Base-by-base conservation (phyloP, 2,113 vertebrate genomes). In the Pardalotus punctatus region DNA sequence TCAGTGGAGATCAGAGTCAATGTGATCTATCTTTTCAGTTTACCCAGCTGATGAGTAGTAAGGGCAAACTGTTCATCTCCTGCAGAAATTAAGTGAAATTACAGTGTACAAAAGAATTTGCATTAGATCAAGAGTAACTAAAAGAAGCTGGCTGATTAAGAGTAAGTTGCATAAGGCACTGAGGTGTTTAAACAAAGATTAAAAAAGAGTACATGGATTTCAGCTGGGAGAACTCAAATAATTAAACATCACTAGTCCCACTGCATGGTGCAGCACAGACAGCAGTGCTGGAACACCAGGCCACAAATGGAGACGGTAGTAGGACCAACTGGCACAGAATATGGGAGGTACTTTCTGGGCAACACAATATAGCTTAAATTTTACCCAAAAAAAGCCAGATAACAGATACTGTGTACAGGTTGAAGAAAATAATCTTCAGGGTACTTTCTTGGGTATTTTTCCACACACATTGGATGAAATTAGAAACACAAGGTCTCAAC, bases 191-290 rank as follows among this genome's bases (percentile, higher is more conserved):
- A 92, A 76, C 6, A 1, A 53, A 85, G 83, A 89, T 87, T 89
- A 91, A 69, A 77, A 47, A 85, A 48, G 33, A 71, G 42, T 64
- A 65, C 20, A 28, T 10, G 27, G 4, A 3, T 81, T 76, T 93
- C 54, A 70, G 27, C 1, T 73, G 65, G 25, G 58, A 92, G 38
- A 87, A 78, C 11, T 38, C 64, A 67, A 89, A 64, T 77, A 86
- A 96, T 65, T 71, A 45, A 95, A 87, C 17, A 51, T 35, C 58
- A n/a, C 40, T 60, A 47, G 42, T 67, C 29, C 50, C 70, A 47
- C 5, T 2, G 1, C 0, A 0, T 17, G 27, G 27, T 22, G 20
- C 71, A 90, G 43, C 12, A 36, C n/a, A 60, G 16, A 29, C 1
- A 1, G 38, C 33, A 74, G 35, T 9, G 42, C 36, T 47, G 61